Percentiles rank a stretch among this genome's conserved stretches.
Evolutionary conservation across 2,113 vertebrate genomes (phyloP).

Genomic region (Galbula dea): DNA sequence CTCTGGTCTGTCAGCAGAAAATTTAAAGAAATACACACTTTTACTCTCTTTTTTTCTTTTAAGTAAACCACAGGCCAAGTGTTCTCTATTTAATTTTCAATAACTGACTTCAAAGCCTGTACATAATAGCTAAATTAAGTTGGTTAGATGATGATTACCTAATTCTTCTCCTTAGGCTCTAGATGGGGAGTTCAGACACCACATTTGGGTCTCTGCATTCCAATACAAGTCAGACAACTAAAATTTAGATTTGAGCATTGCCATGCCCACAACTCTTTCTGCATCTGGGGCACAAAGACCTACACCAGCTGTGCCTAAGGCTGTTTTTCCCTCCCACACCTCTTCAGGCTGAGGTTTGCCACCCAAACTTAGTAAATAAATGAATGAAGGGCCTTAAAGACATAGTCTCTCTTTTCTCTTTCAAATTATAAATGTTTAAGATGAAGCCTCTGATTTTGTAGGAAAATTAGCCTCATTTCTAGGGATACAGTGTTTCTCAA

Average conservation of each 20-base stretch:
- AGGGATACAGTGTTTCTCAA: background rate
- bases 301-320: background rate
- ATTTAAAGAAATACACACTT: conserved; percentile 50
- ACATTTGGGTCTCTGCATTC: background rate
- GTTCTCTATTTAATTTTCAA: background rate
- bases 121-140: background rate
- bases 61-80: conserved; percentile 8
- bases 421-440: background rate
- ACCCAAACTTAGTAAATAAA: background rate
- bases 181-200: background rate
- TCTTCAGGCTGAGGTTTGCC: background rate
- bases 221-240: background rate
- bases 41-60: background rate
- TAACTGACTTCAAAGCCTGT: background rate
- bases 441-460: background rate
- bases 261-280: background rate
- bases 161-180: background rate
- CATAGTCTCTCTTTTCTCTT: background rate
- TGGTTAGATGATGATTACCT: background rate
- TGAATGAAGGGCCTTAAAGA: background rate
- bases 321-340: background rate
- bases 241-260: background rate
- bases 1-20: conserved; percentile 43
- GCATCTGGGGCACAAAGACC: background rate
- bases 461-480: background rate